A percentile compares a stretch with the other conserved stretches of the same genome.
phyloP scores from a whole-genome alignment of 2,888 invertebrate genomes.

The Drosophila recens region DNA sequence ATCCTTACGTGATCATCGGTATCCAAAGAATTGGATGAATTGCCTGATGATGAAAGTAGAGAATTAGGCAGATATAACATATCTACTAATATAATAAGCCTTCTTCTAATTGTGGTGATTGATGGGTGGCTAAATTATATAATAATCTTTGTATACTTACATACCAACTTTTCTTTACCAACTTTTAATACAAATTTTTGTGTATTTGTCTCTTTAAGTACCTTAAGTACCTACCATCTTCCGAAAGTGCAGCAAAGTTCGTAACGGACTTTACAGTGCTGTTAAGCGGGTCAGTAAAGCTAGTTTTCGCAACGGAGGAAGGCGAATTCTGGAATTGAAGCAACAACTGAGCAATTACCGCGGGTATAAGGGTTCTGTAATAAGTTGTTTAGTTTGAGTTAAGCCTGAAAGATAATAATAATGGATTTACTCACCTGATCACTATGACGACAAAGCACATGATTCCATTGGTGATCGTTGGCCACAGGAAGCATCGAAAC shows the following conservation, averaged over 20 bases:
- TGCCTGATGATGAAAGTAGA: conserved; percentile 14
- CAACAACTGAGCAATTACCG: conserved; percentile 84
- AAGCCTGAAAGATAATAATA: neutral
- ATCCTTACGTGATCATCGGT: conserved; percentile 17
- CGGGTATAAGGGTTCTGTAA: conserved; percentile 83
- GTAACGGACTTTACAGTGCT: conserved; percentile 62
- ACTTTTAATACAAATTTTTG: too few species aligned
- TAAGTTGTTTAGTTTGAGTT: neutral
- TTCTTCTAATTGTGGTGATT: too few species aligned
- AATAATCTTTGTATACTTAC: too few species aligned
- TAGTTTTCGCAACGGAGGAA: neutral
- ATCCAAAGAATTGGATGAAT: conserved; percentile 50
- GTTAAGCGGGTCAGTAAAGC: conserved; percentile 34
- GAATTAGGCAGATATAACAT: neutral
- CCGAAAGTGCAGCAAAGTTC: conserved; percentile 14
- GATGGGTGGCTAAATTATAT: too few species aligned
- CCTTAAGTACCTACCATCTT: conserved; percentile 10
- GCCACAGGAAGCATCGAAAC: conserved; percentile 89
- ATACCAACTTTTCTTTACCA: too few species aligned
- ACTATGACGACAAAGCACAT: conserved; percentile 86
- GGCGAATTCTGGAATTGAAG: conserved; percentile 80
- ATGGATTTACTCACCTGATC: conserved; percentile 78
- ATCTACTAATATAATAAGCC: too few species aligned
- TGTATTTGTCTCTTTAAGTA: too few species aligned
- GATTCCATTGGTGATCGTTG: conserved; percentile 88